phyloP scores from a whole-genome alignment of 1,140 invertebrate species.

The Chironomus striatipennis region DNA sequence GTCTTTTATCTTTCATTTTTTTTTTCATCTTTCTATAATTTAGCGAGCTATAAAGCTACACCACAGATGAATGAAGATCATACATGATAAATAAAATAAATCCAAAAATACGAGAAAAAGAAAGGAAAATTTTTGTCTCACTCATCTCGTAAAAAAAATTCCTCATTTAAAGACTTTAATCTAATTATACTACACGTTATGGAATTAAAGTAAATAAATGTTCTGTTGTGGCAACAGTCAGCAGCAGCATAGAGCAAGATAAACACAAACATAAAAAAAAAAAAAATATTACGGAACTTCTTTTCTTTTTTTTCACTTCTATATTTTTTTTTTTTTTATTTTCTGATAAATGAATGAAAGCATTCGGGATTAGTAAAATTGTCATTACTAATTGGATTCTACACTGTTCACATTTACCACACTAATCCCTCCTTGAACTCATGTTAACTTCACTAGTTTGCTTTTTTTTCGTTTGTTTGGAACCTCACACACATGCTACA shows the following conservation, averaged over 20 bases:
- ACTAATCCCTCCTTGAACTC: background rate
- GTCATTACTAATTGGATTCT: slow-evolving; percentile 20
- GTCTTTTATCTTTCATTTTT: background rate
- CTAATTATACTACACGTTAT: too few species aligned
- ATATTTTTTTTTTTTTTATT: background rate
- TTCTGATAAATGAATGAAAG: background rate
- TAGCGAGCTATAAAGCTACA: background rate
- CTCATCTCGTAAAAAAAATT: background rate
- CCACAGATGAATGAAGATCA: background rate
- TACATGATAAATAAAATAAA: background rate
- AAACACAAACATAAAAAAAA: too few species aligned
- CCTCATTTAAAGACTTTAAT: too few species aligned
- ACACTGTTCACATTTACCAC: background rate
- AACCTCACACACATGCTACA: background rate
- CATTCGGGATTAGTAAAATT: slow-evolving; percentile 22
- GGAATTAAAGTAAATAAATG: too few species aligned
- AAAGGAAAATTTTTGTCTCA: background rate
- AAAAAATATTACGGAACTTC: too few species aligned
- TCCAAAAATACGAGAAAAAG: background rate
- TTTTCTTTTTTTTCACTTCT: too few species aligned
- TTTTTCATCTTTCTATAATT: background rate
- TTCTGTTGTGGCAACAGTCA: too few species aligned
- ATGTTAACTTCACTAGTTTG: background rate
- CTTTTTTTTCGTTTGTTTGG: too few species aligned
- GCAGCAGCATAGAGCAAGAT: too few species aligned